Evolutionary conservation across 2,888 invertebrate genomes (phyloP), one percentile per base, ranked within the genome.

Genomic region (Disparrhopalites patrizii): DNA sequence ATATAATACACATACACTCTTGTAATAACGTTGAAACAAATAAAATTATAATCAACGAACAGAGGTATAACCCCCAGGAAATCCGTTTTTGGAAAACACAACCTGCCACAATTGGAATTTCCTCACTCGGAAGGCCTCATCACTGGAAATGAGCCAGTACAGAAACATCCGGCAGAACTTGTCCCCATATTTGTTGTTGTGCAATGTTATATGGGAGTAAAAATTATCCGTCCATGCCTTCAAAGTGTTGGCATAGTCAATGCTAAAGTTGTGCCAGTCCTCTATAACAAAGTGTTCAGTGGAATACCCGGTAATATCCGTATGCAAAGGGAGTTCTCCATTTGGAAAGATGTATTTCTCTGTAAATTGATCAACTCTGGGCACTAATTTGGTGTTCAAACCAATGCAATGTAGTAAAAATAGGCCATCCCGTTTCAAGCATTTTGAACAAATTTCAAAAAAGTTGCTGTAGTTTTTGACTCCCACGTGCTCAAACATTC

Each of bases 361-460:
- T 58, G 70, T 70, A 72, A 72, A 72, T 28, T 69, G 70, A 38
- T 73, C 73, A 8, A 70, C 71, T 10, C 69, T 33, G 15, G 70
- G 70, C 10, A 72, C 67, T 31, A 56, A 38, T 10, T 60, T 47
- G 36, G 72, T 67, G 33, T 66, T 63, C 7, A 70, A 69, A 1
- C 72, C 74, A 56, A 74, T 74, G 0, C 72, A 72, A 30, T 74
- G 74, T 3, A 74, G 56, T 13, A 73, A 67, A 28, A 74, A 70
- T 15, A 74, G 68, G 33, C 74, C 74, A 33, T 74, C 67, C 1
- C 69, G 68, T 13, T 56, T 68, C n/a, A 74, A 55, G 51, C 74
- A 74, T 1, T 70, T 67, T n/a, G 70, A 58, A 1, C 70, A 68
- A 13, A 70, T 68, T 52, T 73, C 52, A 28, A 72, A 73, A 54